Evolutionary conservation across 2,113 vertebrate genomes (phyloP), one percentile per base, ranked within the genome.

Genomic region (Thunnus thynnus): DNA sequence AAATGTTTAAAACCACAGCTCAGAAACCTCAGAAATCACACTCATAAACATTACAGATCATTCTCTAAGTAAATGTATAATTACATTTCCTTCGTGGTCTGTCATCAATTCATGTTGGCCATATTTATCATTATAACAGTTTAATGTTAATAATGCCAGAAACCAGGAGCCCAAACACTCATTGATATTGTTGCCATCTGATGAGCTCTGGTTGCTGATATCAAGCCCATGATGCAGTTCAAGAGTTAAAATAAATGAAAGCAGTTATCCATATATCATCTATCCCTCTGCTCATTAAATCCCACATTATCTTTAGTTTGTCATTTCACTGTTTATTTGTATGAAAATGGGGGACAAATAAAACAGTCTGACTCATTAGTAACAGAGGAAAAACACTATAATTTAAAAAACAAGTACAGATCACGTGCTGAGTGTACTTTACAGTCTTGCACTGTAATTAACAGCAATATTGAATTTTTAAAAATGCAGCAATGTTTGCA

Each of bases 151-250:
- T 76, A 44, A 61, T 32, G 41, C 44, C 58, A 87, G 52, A 88
- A 76, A 69, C 77, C 27, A 58, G 69, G 85, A 56, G 76, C 71
- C 80, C 73, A 16, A 78, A 57, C 52, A 30, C 32, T 51, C 48
- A n/a, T 17, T n/a, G 51, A 58, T 48, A 36, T 63, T 57, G 62
- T n/a, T 73, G n/a, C 58, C 47, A 30, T 68, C 22, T 4, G 36
- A 76, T 62, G 68, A 82, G 51, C 50, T 82, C 54, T 79, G 61
- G 58, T 70, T 79, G 47, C 72, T 80, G 72, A 79, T 60, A 57
- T 64, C 52, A 77, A 78, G 25, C 60, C 25, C 6, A 52, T 51
- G 20, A 65, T 22, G 22, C 77, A 48, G 76, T 63, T 87, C 3
- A 13, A 25, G 67, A 62, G 44, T 20, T 9, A 72, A 83, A 85